These are phyloP conservation scores for Lutraria rhynchaena DNA, from an alignment of 1,140 invertebrate species.

Conservation along the genomic window DNA sequence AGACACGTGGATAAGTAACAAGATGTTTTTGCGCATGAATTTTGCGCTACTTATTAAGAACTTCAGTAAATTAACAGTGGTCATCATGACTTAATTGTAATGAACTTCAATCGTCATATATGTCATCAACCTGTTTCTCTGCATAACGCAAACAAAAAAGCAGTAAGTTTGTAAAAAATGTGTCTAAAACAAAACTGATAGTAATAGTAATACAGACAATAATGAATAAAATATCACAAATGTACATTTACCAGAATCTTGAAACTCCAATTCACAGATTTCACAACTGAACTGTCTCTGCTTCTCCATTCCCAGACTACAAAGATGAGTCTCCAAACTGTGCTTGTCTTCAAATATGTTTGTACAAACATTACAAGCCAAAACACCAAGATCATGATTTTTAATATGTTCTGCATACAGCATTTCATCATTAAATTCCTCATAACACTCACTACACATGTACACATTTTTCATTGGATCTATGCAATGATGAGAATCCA, in stretches of 20 bases:
- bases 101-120: no score
- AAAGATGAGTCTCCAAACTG: conserved; percentile 50
- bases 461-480: conserved; percentile 37
- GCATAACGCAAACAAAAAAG: no score
- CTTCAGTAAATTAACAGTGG: no score
- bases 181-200: no score
- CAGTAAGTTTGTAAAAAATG: no score
- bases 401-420: conserved; percentile 54
- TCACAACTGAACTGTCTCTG: conserved; percentile 29
- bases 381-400: conserved; percentile 46
- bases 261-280: conserved; percentile 48
- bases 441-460: conserved; percentile 52
- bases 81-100: no score
- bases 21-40: no score
- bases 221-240: no score
- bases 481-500: conserved; percentile 48
- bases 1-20: no score
- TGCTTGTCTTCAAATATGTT: conserved; percentile 45
- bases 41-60: no score
- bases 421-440: conserved; percentile 55
- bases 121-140: no score
- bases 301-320: conserved; percentile 39
- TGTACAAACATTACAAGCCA: conserved; percentile 52
- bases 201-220: no score
- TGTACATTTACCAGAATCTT: conserved; percentile 40